Base-by-base conservation (phyloP, 2,113 vertebrate genomes). In the Lathamus discolor region DNA sequence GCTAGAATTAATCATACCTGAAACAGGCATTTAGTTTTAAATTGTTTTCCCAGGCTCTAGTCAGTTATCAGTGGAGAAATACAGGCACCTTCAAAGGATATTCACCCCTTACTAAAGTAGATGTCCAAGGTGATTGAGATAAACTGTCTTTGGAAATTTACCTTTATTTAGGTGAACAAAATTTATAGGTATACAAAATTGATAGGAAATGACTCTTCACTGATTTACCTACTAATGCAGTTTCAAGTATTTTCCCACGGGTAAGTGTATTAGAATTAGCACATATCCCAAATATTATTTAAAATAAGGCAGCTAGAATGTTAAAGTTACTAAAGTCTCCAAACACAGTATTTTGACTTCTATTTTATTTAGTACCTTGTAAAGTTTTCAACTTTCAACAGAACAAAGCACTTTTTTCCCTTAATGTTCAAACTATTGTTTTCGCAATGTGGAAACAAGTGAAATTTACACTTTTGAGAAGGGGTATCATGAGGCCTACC, bases 391-490 rank as follows among this genome's bases (percentile, higher is more conserved):
- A 35, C 82, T 92, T 95, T 78, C 75, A 94, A 37, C 0, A 4
- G 31, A 92, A 70, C n/a, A 93, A 93, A 94, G 64, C 46, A 83
- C 37, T 83, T 94, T 91, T 81, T 85, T 24, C 55, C 57, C 59
- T 83, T 90, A 86, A 83, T 62, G 49, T 85, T 94, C 52, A 88
- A 91, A 87, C 64, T 62, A n/a, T 10, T 95, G 74, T 83, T 83
- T 96, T 80, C 75, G 69, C 59, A 77, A 54, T 43, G 25, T 54
- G 54, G 31, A 93, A 95, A 76, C 41, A 68, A 87, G 59, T 35
- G 33, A 95, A 88, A 93, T 91, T 88, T 92, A 95, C 28, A 57
- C 29, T 91, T 91, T 54, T 13, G 70, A 83, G 83, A 72, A 44
- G 41, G 27, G 72, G 28, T 33, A 88, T 49, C 94, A 46, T 25